Base-by-base conservation (phyloP, 2,113 vertebrate species). In the Syrmaticus mikado region DNA sequence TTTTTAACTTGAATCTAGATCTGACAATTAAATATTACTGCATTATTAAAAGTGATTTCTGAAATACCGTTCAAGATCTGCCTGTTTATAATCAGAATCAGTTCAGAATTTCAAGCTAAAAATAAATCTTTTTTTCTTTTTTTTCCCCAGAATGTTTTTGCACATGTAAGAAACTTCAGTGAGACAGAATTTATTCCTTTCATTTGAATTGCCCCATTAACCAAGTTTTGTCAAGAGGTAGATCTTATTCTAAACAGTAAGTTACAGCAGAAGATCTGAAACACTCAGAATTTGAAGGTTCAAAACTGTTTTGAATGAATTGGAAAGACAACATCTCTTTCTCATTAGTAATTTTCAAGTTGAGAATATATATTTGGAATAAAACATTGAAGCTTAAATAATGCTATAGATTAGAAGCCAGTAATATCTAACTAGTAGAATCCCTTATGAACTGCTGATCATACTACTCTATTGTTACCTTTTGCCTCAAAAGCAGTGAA, bases 1-100 rank as follows among this genome's bases (percentile, higher is more conserved):
- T 45, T 79, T 94, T 77, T 45, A 38, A 76, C 13, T 48, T 70
- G 50, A 94, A 66, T 68, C 46, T 72, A 48, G 17, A 72, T 73
- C 32, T 13, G 50, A 79, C 52, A 75, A 21, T 82, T 82, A 66
- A 90, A 72, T 74, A 70, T 74, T 17, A 53, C 28, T 87, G 34
- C 22, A 30, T 27, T 78, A 66, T 81, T 41, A 24, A 75, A 87
- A 90, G 13, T 41, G 6, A 57, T 57, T 64, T 9, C 46, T 67
- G 52, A 85, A 93, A 82, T 58, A 64, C 8, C 13, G 36, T 73
- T 70, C 21, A 77, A 85, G 4, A 45, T 84, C 16, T 92, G 28
- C 50, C 38, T 61, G 15, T 10, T 8, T 43, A 73, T 66, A 68
- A 64, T 90, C 30, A 87, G 24, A 80, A 9, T 27, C 38, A 50